A percentile compares a stretch with the other conserved stretches of the same genome.
These are phyloP conservation scores for Chrysolina haemoptera DNA, from an alignment of 2,888 invertebrate species.

Conservation along the genomic window DNA sequence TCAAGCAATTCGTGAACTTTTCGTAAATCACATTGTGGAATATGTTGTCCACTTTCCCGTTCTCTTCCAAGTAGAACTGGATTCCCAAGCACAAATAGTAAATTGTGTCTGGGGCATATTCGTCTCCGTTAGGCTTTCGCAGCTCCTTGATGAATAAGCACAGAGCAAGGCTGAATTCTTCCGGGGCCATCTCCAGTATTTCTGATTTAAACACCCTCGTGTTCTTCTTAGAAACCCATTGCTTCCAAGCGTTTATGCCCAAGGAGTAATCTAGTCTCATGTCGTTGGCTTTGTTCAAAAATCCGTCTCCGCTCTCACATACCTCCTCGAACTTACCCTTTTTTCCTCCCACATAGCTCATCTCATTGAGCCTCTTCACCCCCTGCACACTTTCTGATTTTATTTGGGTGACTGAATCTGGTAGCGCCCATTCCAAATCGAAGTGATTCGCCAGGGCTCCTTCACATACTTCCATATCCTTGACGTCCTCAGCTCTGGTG, in stretches of 20 bases:
- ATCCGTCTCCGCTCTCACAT: neutral
- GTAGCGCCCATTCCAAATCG: slow-evolving; percentile 71
- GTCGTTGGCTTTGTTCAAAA: slow-evolving; percentile 9
- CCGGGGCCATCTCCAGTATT: slow-evolving; percentile 85
- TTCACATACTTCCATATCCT: slow-evolving; percentile 75
- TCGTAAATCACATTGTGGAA: slow-evolving; percentile 90
- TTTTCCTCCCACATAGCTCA: slow-evolving; percentile 57
- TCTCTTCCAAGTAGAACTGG: slow-evolving; percentile 90
- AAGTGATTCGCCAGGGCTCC: slow-evolving; percentile 73
- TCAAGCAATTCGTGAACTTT: slow-evolving; percentile 86
- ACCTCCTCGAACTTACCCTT: slow-evolving; percentile 73
- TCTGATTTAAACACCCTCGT: slow-evolving; percentile 79
- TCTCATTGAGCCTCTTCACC: neutral
- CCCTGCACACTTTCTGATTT: neutral
- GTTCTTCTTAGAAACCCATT: slow-evolving; percentile 89
- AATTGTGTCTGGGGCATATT: slow-evolving; percentile 91
- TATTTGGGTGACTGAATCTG: slow-evolving; percentile 20
- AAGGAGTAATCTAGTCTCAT: slow-evolving; percentile 75
- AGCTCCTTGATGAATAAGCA: slow-evolving; percentile 90
- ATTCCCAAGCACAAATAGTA: slow-evolving; percentile 91
- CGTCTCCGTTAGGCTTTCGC: slow-evolving; percentile 87
- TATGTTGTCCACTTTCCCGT: slow-evolving; percentile 90
- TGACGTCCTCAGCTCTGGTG: neutral
- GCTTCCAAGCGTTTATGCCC: slow-evolving; percentile 91
- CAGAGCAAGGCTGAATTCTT: slow-evolving; percentile 86